Evolutionary conservation across 2,888 invertebrate species (phyloP), one percentile per base, ranked within the genome.

Genomic region (Plagodis pulveraria): DNA sequence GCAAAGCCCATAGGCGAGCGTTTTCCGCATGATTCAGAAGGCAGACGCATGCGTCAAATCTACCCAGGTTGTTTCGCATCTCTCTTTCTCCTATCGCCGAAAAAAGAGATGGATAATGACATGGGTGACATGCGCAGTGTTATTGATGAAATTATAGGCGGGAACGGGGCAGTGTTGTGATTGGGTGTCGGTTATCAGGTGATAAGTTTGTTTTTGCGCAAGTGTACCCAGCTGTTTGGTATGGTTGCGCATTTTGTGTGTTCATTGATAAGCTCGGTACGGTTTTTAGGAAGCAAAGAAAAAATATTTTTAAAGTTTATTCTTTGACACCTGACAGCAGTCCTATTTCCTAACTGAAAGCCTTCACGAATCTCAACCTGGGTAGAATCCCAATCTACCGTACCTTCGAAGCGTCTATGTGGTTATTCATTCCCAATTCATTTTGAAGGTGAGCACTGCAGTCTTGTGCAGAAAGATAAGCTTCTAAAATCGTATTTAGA

Each of bases 121-220:
- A 67, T 69, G 73, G 67, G 76, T 69, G 81, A 86, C 90, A 87
- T 92, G 91, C 91, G 91, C 91, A 85, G 79, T 87, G 83, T 83
- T 92, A 92, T 92, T 88, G 91, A 92, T 83, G 79, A 75, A 77
- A 70, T 69, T 71, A 80, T 83, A 84, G 87, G 85, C 94, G 94
- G 84, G 86, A 56, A 50, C 50, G 35, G 33, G 38, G 34, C 32
- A 10, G 49, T 10, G 41, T 12, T 10, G 34, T 41, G 57, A 62
- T 56, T 58, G 57, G 58, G 40, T n/a, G n/a, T 56, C 2, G 35
- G 11, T 41, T 43, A 59, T 54, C 60, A 60, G 49, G 43, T 58
- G 57, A 62, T 43, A 33, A 12, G 42, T 46, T 50, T 55, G 51
- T 57, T 58, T 62, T 56, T 62, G 62, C 58, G 50, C 47, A 56